Evolutionary conservation across 2,888 invertebrate genomes (phyloP).

Genomic region (Chloroclystis v-ata): DNA sequence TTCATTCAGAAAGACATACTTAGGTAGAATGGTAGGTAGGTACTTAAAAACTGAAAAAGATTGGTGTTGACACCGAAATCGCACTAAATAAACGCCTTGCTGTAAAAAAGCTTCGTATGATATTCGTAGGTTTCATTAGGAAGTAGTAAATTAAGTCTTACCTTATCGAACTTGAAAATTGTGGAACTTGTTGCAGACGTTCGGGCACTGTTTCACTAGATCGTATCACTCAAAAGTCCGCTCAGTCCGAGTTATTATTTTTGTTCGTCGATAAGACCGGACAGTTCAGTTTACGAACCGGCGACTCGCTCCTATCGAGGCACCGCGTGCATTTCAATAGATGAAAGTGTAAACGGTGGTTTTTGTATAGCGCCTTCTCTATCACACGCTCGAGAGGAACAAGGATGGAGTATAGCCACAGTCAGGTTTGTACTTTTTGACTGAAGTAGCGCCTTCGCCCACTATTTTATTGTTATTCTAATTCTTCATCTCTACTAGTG

Average conservation of each 20-base stretch:
- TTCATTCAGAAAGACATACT: too few species aligned
- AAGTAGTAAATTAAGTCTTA: constrained; percentile 12
- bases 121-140: neutral
- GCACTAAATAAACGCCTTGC: neutral
- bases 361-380: constrained; percentile 74
- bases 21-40: too few species aligned
- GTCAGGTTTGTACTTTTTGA: constrained; percentile 54
- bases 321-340: constrained; percentile 75
- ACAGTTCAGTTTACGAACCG: constrained; percentile 61
- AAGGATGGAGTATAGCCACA: constrained; percentile 46
- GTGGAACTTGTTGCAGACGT: constrained; percentile 16
- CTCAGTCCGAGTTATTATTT: constrained; percentile 53
- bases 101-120: neutral
- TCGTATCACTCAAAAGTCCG: constrained; percentile 45
- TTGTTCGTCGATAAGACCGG: constrained; percentile 54
- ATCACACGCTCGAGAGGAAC: constrained; percentile 46
- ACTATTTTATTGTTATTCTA: constrained; percentile 66
- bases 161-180: constrained; percentile 13
- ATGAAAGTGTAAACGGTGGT: constrained; percentile 75
- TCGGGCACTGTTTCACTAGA: constrained; percentile 43
- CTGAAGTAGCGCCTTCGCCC: constrained; percentile 64
- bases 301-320: constrained; percentile 64
- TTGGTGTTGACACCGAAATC: neutral
- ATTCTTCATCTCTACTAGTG: constrained; percentile 41
- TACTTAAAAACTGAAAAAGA: too few species aligned